Evolutionary conservation across 2,797 vertebrate genomes (phyloP), one percentile per base, ranked within the genome.

Genomic region (Gadopsis bispinosus): DNA sequence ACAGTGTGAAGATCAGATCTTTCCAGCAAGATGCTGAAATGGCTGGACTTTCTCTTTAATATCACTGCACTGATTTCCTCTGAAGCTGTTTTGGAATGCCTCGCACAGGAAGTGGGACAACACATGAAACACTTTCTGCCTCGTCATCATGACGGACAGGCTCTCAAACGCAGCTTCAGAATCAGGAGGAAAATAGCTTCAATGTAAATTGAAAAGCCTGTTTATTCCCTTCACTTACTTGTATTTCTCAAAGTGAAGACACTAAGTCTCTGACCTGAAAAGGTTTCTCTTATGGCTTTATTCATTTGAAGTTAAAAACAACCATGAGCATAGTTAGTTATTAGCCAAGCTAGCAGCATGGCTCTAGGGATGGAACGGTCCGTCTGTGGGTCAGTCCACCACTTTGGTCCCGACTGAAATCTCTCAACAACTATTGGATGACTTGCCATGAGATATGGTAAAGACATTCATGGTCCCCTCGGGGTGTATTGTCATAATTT

Each of bases 61-160:
- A n/a, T 43, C n/a, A 41, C 14, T 17, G 19, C 4, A 12, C 14
- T 0, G 22, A 41, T 61, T 70, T 55, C 54, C 56, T 72, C 33
- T 5, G 8, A 39, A 20, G 22, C 9, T 19, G 43, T 58, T 26
- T 45, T 31, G 5, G 3, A 60, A 74, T 48, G 43, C 12, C n/a
- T 13, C 60, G 75, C 70, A 47, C 33, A 66, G 73, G 55, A 84
- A 77, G 53, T 60, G 66, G 41, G 63, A 78, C 26, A 19, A 41
- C 16, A 33, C 50, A 71, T 58, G 51, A 77, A 77, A 71, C 26
- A 3, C 0, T 77, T 79, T 83, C 48, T 75, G 79, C 82, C 11
- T 72, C 8, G 37, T 85, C 86, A 84, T 33, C 7, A 16, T 84
- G 81, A 87, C 65, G 22, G 33, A 31, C 58, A 4, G 43, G 48